phyloP scores from a whole-genome alignment of 2,888 invertebrate genomes.

The Cerastis leucographa region DNA sequence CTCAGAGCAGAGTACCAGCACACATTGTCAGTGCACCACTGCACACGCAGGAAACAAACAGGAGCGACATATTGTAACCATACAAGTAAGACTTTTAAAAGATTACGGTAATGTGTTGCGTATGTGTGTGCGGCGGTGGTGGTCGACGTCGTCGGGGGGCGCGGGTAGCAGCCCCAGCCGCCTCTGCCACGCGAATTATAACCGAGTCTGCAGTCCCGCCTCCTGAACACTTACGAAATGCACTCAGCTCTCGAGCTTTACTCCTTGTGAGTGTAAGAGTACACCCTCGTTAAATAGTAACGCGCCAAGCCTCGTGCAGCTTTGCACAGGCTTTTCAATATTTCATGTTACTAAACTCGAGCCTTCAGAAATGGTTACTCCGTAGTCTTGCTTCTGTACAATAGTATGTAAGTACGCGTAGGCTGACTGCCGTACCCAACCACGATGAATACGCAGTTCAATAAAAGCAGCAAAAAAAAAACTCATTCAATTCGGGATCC shows the following conservation, averaged over 20 bases:
- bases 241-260: conserved; percentile 52
- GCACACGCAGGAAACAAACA: neutral
- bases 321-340: conserved; percentile 34
- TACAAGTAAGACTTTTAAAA: neutral
- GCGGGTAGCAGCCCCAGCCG: conserved; percentile 5
- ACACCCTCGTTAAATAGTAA: conserved; percentile 40
- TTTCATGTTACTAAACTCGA: conserved; percentile 29
- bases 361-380: conserved; percentile 30
- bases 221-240: conserved; percentile 56
- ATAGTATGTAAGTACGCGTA: neutral
- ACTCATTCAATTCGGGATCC: neutral
- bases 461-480: neutral
- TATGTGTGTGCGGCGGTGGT: neutral
- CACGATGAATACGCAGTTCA: neutral
- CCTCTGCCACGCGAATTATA: conserved; percentile 48
- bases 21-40: neutral
- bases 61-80: neutral
- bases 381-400: neutral
- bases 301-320: conserved; percentile 19
- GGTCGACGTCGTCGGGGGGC: too few species aligned
- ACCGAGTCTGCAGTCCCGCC: conserved; percentile 39
- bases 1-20: neutral
- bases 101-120: neutral
- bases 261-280: conserved; percentile 34
- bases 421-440: neutral